These are phyloP conservation scores for Aplysia californica DNA, from an alignment of 1,140 invertebrate genomes.

Conservation along the genomic window DNA sequence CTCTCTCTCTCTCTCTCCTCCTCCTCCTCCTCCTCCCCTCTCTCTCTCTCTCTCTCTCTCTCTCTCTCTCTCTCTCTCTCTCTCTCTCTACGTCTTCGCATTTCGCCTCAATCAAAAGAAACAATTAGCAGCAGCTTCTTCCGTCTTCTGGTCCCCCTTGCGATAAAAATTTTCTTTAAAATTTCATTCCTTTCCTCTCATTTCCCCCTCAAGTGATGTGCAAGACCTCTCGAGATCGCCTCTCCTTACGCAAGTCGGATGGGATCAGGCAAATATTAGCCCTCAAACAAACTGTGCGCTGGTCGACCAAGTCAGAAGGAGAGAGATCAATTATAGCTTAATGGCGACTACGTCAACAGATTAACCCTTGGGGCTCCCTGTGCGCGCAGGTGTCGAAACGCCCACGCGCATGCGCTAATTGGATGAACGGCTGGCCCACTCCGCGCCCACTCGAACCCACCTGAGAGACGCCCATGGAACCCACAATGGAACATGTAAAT, in stretches of 20 bases:
- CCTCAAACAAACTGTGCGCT: conserved; percentile 9
- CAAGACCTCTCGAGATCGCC: background rate
- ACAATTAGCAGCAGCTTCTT: conserved; percentile 10
- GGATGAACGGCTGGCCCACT: background rate
- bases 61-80: background rate
- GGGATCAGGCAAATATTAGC: conserved; percentile 15
- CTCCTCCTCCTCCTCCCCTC: background rate
- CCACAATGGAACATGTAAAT: no score
- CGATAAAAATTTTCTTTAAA: background rate
- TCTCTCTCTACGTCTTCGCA: background rate
- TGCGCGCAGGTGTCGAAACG: conserved; percentile 7
- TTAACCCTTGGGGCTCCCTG: background rate
- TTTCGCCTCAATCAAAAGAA: background rate
- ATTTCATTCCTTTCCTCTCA: background rate
- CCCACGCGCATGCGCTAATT: conserved; percentile 18
- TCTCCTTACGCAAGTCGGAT: conserved; percentile 16
- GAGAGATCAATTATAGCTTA: conserved; percentile 20
- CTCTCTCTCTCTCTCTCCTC: background rate
- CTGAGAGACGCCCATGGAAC: background rate
- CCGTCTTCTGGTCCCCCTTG: background rate
- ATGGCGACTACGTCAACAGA: conserved; percentile 20
- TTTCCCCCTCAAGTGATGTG: background rate
- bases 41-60: background rate
- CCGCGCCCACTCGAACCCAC: background rate
- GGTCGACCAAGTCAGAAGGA: conserved; percentile 10